These are phyloP conservation scores for Oncopodura yosiiana DNA, from an alignment of 1,140 invertebrate species.

Conservation along the genomic window DNA sequence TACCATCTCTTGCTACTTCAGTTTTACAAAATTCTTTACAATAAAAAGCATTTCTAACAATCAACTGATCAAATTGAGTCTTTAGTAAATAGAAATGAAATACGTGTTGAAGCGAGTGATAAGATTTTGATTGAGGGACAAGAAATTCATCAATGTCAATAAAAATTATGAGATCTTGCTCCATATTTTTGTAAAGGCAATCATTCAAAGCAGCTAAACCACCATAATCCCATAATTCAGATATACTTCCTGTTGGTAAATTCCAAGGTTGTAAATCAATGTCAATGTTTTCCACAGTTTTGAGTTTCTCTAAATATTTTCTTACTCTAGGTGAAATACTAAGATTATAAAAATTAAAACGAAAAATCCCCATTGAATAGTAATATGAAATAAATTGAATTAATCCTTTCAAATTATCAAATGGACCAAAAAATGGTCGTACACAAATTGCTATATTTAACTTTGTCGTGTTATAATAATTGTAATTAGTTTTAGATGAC, in stretches of 20 bases:
- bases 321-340: constrained; percentile 15
- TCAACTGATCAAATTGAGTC: constrained; percentile 6
- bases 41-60: constrained; percentile 31
- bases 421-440: constrained; percentile 30
- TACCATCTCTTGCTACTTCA: too few relatives aligned
- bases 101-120: background rate
- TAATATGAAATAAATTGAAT: constrained; percentile 30
- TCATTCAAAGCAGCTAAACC: constrained; percentile 78
- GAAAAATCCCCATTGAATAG: constrained; percentile 17
- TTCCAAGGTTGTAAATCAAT: constrained; percentile 21
- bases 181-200: constrained; percentile 85
- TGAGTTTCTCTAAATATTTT: constrained; percentile 9
- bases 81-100: background rate
- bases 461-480: background rate
- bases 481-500: background rate
- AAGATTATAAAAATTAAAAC: constrained; percentile 28
- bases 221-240: constrained; percentile 34
- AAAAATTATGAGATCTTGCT: constrained; percentile 63
- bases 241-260: constrained; percentile 31
- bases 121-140: constrained; percentile 51
- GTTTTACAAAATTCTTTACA: constrained; percentile 33
- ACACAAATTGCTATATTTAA: constrained; percentile 17
- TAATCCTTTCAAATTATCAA: constrained; percentile 21
- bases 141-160: constrained; percentile 87
- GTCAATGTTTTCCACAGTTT: background rate